Conservation (phyloP, 1,140 invertebrate genomes). For the Orchesella cincta region DNA sequence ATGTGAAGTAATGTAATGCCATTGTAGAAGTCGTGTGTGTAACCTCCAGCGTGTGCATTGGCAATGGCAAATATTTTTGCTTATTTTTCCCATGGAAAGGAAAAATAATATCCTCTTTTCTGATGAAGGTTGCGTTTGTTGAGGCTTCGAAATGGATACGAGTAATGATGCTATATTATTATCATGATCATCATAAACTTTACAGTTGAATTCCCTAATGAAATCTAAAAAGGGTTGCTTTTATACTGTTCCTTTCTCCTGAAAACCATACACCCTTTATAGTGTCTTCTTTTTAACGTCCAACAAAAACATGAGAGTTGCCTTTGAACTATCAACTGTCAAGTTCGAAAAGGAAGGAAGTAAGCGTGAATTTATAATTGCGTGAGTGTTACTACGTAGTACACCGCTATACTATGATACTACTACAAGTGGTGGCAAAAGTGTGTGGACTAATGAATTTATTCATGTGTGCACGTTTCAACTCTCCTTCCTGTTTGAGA, state of each 20-base stretch:
- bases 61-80: background rate
- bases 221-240: background rate
- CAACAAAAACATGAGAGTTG: background rate
- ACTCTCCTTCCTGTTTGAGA: too few species aligned
- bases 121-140: too few species aligned
- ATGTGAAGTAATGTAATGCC: background rate
- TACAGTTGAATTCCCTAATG: background rate
- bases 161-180: background rate
- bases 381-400: background rate
- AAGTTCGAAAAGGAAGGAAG: background rate
- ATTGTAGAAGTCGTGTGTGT: background rate
- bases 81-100: background rate
- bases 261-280: background rate
- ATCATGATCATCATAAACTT: slow-evolving; percentile 3
- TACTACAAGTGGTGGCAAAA: background rate
- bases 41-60: background rate
- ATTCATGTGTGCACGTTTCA: background rate
- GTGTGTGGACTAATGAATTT: background rate
- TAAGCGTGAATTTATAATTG: background rate
- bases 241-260: background rate
- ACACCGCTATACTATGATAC: background rate
- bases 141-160: background rate
- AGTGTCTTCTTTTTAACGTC: background rate
- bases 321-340: background rate
- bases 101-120: too few species aligned